Conservation (phyloP, 1,140 invertebrate species). For the Heliconius eleuchia region DNA sequence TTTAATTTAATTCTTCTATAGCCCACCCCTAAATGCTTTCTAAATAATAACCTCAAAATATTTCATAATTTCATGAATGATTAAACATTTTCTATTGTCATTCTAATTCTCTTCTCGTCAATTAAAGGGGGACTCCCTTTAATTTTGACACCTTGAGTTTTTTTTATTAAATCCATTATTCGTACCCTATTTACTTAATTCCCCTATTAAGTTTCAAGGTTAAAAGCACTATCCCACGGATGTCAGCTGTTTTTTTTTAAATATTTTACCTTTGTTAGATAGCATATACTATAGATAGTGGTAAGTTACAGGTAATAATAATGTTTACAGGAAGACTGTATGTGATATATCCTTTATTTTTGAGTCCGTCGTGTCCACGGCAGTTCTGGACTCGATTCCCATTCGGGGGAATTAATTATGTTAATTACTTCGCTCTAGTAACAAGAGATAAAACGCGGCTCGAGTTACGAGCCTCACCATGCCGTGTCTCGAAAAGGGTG, state of each 20-base stretch:
- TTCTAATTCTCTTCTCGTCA: conserved; percentile 23
- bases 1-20: neutral
- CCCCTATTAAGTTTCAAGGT: conserved; percentile 54
- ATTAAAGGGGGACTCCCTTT: conserved; percentile 12
- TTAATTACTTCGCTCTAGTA: no score
- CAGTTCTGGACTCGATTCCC: no score
- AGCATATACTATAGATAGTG: neutral
- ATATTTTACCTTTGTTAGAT: neutral
- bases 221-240: conserved; percentile 48
- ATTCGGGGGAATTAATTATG: no score
- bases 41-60: conserved; percentile 25
- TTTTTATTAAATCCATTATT: conserved; percentile 38
- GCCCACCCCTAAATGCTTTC: neutral
- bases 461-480: no score
- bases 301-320: neutral
- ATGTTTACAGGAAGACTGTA: neutral
- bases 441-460: no score
- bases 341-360: no score
- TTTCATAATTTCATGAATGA: conserved; percentile 28
- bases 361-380: no score
- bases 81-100: conserved; percentile 33
- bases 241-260: conserved; percentile 43
- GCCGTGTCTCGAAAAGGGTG: no score
- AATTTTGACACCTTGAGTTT: conserved; percentile 42
- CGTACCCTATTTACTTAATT: conserved; percentile 54